Evolutionary conservation across 1,140 invertebrate genomes (phyloP), one percentile per base, ranked within the genome.

Genomic region (Onthophagus taurus): DNA sequence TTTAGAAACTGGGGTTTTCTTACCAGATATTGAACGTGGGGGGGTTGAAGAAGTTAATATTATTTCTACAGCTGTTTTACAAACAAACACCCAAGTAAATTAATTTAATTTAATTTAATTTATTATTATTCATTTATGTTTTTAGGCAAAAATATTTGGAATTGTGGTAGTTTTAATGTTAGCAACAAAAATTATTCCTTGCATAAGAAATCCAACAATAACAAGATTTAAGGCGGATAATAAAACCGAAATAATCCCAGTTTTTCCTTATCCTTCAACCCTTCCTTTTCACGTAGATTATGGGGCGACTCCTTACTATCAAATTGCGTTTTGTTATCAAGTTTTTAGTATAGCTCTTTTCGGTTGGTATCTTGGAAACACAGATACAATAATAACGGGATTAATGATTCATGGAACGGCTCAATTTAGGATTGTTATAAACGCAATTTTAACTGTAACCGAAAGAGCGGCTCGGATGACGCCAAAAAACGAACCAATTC

Each of bases 231-330:
- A 31, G 11, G 13, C 7, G 4, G n/a, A 43, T n/a, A 49, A 49
- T 21, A 16, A 20, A 31, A 49, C 48, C 1, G 9, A 16, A 16
- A 17, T 35, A 4, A 30, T 34, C 11, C 30, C 14, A 8, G 31
- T 35, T 12, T 49, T 49, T 39, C 48, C 48, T 3, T 49, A 45
- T 30, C 48, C 48, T 2, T 49, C 48, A n/a, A 49, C 44, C 2
- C n/a, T 45, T 17, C 48, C 48, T n/a, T 49, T 49, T 20, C 12
- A 36, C 4, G 12, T 36, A 3, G 38, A 46, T 24, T 14, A 29
- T 11, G 29, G 14, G 12, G 35, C 23, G 8, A 20, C 12, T 14
- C 20, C 24, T 6, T 19, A 38, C 12, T 49, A 49, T 31, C 17
- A 34, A 20, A 29, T 45, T 3, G 26, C 17, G 2, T 49, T 45